phyloP scores from a whole-genome alignment of 1,140 invertebrate genomes.

The Drosophila ananassae region DNA sequence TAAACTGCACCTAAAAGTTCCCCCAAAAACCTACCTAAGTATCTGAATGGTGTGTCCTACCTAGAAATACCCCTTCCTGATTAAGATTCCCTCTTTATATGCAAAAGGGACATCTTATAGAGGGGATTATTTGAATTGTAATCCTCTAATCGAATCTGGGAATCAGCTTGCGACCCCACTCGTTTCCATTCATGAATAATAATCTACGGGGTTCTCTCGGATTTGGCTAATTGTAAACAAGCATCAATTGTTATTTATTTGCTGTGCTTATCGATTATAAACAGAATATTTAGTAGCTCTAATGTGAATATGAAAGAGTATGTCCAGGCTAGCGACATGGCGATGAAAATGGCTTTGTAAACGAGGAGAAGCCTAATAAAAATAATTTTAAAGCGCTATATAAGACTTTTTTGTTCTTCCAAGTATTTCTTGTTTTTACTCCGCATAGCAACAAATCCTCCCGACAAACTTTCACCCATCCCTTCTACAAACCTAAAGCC shows the following conservation, averaged over 20 bases:
- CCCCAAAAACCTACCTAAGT: no score
- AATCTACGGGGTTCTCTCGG: constrained; percentile 16
- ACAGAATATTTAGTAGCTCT: constrained; percentile 54
- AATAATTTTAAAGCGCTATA: background rate
- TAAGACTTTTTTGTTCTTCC: background rate
- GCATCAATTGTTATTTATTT: constrained; percentile 48
- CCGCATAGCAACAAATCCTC: constrained; percentile 18
- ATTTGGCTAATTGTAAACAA: constrained; percentile 58
- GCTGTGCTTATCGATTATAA: constrained; percentile 53
- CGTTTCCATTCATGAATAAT: constrained; percentile 65
- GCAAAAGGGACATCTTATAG: no score
- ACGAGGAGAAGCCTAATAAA: background rate
- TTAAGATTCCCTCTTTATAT: no score
- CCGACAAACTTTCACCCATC: constrained; percentile 20
- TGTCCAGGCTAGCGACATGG: constrained; percentile 58
- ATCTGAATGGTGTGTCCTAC: no score
- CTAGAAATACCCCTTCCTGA: no score
- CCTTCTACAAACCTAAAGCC: constrained; percentile 11
- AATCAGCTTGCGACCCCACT: constrained; percentile 6
- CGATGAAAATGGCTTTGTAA: constrained; percentile 34
- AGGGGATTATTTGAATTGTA: constrained; percentile 42
- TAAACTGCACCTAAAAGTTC: background rate
- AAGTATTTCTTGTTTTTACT: background rate
- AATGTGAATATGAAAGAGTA: constrained; percentile 57
- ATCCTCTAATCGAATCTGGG: constrained; percentile 39